Evolutionary conservation across 2,888 invertebrate species (phyloP), one percentile per base, ranked within the genome.

Genomic region (Embidobia sp.): DNA sequence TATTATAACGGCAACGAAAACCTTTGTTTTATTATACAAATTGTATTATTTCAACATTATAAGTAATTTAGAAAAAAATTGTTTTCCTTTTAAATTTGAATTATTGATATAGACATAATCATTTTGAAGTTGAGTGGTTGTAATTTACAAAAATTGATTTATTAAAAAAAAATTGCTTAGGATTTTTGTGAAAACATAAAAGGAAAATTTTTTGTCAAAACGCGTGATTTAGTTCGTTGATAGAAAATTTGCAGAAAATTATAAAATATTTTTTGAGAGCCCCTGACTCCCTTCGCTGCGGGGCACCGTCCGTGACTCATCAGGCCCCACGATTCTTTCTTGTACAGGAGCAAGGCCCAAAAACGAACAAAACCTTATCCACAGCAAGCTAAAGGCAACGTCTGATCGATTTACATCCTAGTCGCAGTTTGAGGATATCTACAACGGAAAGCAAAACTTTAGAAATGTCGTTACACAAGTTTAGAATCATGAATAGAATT

Each of bases 251-350:
- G n/a, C 29, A 29, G 42, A 51, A 13, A 18, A 29, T 29, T 8
- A 2, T 5, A 2, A 5, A 29, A 29, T 22, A 22, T 8, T 29
- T 66, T 78, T 77, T 84, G 86, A 89, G 89, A 87, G 78, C 83
- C 89, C 79, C 87, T 87, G 87, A 76, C 55, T 80, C 80, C 80
- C 80, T 82, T 85, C 87, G 86, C 88, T 84, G 85, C 85, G 86
- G 88, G 88, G 87, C 86, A 88, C 84, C 87, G 81, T 86, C 85
- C 87, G 86, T 89, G 89, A 89, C 88, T 89, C 89, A 89, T 89
- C 89, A 88, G 88, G 86, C 87, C 88, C 88, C 88, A 85, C 84
- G 86, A 87, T 87, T 87, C 86, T 84, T 85, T 86, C 86, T 87
- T 86, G 85, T 85, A 86, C 87, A 61, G 86, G 84, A 87, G 87